Evolutionary conservation across 2,888 invertebrate species (phyloP), one percentile per base, ranked within the genome.

Genomic region (Volucella bombylans): DNA sequence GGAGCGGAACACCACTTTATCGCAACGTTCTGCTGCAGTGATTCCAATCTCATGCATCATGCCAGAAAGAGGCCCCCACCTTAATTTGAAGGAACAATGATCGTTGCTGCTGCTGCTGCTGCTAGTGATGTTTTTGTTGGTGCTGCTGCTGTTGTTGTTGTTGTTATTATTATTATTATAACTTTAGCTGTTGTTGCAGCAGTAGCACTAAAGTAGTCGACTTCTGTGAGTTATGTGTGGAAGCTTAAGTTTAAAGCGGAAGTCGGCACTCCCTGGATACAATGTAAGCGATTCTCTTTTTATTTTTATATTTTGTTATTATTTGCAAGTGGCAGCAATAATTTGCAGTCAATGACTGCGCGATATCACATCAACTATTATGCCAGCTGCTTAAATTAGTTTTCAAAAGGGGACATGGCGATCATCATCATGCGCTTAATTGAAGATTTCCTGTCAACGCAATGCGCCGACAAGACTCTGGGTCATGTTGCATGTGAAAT

Each of bases 1-100:
- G 18, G 80, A 76, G 80, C 57, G 73, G 61, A 71, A 50, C 67
- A 49, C 76, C 80, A 80, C 85, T 85, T 85, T 85, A 85, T 85
- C 80, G 85, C 85, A 85, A 85, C 85, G 85, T 85, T 85, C 85
- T 85, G 85, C 81, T 85, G 85, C 85, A 85, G 76, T 85, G 85
- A 85, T 81, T 85, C 85, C 81, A 85, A 85, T 85, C 85, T 85
- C 81, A 85, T 85, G 85, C 85, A 85, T 85, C 81, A 85, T 81
- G 85, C 85, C 71, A 81, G 72, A 81, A 68, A 54, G 57, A 81
- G 71, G 76, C 81, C 85, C 81, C 85, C 80, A 85, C 85, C 85
- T 85, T 76, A 81, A 85, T 85, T 85, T 77, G 85, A 76, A 59
- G 81, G 81, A 77, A 85, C 81, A 85, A 77, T 80, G 76, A 85